phyloP scores from a whole-genome alignment of 2,797 vertebrate species.

The Varecia variegata region DNA sequence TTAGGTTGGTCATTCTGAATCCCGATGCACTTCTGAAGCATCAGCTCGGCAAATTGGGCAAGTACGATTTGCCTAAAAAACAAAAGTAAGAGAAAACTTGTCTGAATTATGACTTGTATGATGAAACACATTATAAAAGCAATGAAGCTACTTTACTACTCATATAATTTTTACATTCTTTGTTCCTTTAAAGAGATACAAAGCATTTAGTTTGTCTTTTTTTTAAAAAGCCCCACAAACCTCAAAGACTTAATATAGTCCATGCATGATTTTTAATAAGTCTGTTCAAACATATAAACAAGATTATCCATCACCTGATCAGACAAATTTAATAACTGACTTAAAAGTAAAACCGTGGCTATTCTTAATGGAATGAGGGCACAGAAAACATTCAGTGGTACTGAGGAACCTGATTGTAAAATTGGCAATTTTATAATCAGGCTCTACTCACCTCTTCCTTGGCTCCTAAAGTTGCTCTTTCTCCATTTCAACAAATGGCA shows the following conservation, averaged over 20 bases:
- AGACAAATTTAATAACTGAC: constrained; percentile 11
- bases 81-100: background rate
- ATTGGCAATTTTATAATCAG: background rate
- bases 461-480: background rate
- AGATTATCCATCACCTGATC: background rate
- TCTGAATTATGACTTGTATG: background rate
- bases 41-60: constrained; percentile 98
- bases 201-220: background rate
- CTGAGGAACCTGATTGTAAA: background rate
- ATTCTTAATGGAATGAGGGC: background rate
- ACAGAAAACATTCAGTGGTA: background rate
- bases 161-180: background rate
- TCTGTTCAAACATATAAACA: background rate
- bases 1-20: constrained; percentile 93
- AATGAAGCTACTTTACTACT: background rate
- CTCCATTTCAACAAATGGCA: background rate
- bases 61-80: constrained; percentile 94
- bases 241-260: background rate
- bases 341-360: background rate
- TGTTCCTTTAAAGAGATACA: constrained; percentile 28
- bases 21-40: constrained; percentile 96
- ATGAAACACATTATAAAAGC: background rate
- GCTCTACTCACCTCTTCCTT: background rate
- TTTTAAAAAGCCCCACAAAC: background rate
- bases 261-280: background rate